These are phyloP conservation scores for Amphimallon solstitiale DNA, from an alignment of 2,888 invertebrate genomes.

Conservation along the genomic window DNA sequence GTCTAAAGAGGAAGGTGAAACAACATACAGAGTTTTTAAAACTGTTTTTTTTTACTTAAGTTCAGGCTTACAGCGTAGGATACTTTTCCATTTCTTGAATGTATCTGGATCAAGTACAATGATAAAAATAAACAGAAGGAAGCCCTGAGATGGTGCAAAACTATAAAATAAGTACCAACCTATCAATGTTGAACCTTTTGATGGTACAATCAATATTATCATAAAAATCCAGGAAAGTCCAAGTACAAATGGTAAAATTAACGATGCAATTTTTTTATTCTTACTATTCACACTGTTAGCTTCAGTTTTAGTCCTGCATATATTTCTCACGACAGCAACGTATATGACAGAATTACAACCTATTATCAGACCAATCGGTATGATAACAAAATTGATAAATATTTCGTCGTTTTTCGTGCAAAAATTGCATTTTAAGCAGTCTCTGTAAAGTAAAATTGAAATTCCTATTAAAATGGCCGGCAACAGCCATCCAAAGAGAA, in stretches of 20 bases:
- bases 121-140: constrained; percentile 5
- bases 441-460: neutral
- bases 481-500: neutral
- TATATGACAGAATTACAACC: constrained; percentile 7
- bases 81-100: too few relatives aligned
- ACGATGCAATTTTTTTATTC: neutral
- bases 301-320: neutral
- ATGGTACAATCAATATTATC: constrained; percentile 13
- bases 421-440: constrained; percentile 14
- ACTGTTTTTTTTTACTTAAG: too few relatives aligned
- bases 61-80: too few relatives aligned
- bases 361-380: neutral
- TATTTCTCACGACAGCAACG: constrained; percentile 2
- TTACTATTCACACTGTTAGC: neutral
- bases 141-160: constrained; percentile 11
- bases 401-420: constrained; percentile 11
- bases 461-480: constrained; percentile 1
- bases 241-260: constrained; percentile 10
- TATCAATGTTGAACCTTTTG: neutral
- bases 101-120: neutral
- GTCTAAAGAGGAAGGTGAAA: too few relatives aligned
- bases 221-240: constrained; percentile 26
- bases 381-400: constrained; percentile 21
- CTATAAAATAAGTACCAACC: constrained; percentile 16
- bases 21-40: too few relatives aligned